Evolutionary conservation across 2,797 vertebrate species (phyloP).

Genomic region (Cyprinodon diabolis): DNA sequence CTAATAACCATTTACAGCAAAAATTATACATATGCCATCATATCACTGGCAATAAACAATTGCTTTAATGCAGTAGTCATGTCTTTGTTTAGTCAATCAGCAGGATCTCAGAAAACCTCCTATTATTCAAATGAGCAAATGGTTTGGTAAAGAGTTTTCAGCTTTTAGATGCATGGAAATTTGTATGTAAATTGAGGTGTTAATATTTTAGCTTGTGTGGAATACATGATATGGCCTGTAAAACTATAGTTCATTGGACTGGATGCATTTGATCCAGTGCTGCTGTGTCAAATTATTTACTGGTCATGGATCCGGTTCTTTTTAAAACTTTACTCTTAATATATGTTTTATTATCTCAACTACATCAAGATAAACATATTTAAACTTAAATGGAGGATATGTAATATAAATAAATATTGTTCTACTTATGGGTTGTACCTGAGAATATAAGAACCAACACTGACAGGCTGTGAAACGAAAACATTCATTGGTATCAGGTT

Average conservation of each 20-base stretch:
- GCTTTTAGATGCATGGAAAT: constrained; percentile 77
- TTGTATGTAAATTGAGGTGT: constrained; percentile 78
- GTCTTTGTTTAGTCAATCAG: constrained; percentile 80
- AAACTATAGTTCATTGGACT: constrained; percentile 64
- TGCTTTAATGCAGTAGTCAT: constrained; percentile 81
- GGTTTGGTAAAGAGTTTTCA: constrained; percentile 65
- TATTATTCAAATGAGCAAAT: constrained; percentile 77
- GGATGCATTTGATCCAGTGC: constrained; percentile 56
- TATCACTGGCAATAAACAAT: constrained; percentile 75
- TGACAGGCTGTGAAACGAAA: neutral
- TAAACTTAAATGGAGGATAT: constrained; percentile 12
- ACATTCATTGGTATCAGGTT: neutral
- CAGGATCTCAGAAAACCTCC: constrained; percentile 67
- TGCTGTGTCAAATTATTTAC: constrained; percentile 47
- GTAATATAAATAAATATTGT: no score
- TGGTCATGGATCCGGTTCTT: constrained; percentile 40
- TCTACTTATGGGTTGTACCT: no score
- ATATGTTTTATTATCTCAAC: constrained; percentile 38
- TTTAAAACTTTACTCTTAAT: constrained; percentile 28
- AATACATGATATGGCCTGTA: constrained; percentile 66
- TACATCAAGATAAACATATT: constrained; percentile 17
- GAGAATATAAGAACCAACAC: no score
- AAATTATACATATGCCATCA: constrained; percentile 73
- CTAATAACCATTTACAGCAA: constrained; percentile 80
- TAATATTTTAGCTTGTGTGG: constrained; percentile 69